Evolutionary conservation across 2,113 vertebrate genomes (phyloP).

Genomic region (Lophura nycthemera): DNA sequence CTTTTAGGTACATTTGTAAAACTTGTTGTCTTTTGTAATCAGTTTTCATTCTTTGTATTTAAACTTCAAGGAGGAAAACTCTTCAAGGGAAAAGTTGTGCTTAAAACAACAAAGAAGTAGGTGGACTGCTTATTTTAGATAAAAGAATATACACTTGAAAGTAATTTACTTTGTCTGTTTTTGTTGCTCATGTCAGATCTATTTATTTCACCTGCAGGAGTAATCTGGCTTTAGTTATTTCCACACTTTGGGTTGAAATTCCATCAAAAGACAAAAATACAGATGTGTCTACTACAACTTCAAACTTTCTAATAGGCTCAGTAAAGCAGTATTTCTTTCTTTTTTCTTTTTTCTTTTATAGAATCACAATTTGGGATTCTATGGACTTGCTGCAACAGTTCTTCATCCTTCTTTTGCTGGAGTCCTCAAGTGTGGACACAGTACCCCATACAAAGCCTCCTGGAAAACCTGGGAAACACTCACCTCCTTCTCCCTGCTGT

Average conservation of each 20-base stretch:
- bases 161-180: constrained; percentile 20
- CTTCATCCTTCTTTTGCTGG: no score
- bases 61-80: constrained; percentile 4
- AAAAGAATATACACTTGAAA: constrained; percentile 14
- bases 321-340: background rate
- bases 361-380: no score
- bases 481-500: no score
- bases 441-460: no score
- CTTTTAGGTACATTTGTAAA: background rate
- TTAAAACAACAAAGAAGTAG: constrained; percentile 20
- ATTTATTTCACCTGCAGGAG: constrained; percentile 42
- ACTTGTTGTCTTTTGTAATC: constrained; percentile 31
- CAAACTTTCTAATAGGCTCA: background rate
- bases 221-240: constrained; percentile 26
- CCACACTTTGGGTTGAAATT: background rate
- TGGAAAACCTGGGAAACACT: no score
- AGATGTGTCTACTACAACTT: background rate
- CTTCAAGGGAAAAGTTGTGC: constrained; percentile 14
- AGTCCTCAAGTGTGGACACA: no score
- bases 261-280: background rate
- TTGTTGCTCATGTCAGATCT: constrained; percentile 14
- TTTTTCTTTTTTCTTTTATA: no score
- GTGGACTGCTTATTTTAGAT: constrained; percentile 17
- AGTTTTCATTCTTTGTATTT: constrained; percentile 42
- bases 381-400: no score